Conservation (phyloP, 2,113 vertebrate genomes). For the Lepus europaeus region DNA sequence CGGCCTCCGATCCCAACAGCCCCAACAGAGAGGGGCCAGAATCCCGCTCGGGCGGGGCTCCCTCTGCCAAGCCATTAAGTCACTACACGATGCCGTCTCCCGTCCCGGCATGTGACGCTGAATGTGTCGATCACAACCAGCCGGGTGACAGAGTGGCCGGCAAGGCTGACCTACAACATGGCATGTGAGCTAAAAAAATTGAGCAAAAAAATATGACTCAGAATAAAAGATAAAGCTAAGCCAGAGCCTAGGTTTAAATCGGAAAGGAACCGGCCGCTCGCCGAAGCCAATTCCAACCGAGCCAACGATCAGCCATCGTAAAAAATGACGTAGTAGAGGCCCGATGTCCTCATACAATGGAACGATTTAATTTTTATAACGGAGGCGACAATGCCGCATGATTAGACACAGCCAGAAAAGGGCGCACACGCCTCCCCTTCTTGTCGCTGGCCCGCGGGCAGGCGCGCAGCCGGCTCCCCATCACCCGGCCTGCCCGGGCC, state of each 20-base stretch:
- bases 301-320: slow-evolving; percentile 54
- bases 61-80: not conserved
- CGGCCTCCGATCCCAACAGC: slow-evolving; percentile 6
- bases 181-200: not conserved
- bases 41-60: not conserved
- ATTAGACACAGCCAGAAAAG: slow-evolving; percentile 55
- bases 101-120: not conserved
- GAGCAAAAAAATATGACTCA: not conserved
- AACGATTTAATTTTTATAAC: slow-evolving; percentile 72
- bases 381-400: slow-evolving; percentile 44
- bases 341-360: slow-evolving; percentile 16
- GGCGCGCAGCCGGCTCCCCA: not conserved
- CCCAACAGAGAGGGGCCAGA: not conserved
- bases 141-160: not conserved
- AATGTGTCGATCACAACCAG: not conserved
- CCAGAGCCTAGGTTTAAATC: slow-evolving; percentile 29
- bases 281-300: slow-evolving; percentile 41
- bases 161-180: not conserved
- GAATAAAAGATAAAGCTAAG: slow-evolving; percentile 42
- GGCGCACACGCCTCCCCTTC: slow-evolving; percentile 19
- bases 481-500: not conserved
- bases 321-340: slow-evolving; percentile 48
- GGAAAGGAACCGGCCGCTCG: slow-evolving; percentile 29
- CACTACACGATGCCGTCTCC: not conserved
- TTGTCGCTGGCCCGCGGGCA: slow-evolving; percentile 40